Base-by-base conservation (phyloP, 1,140 invertebrate genomes). In the Batillaria attramentaria region DNA sequence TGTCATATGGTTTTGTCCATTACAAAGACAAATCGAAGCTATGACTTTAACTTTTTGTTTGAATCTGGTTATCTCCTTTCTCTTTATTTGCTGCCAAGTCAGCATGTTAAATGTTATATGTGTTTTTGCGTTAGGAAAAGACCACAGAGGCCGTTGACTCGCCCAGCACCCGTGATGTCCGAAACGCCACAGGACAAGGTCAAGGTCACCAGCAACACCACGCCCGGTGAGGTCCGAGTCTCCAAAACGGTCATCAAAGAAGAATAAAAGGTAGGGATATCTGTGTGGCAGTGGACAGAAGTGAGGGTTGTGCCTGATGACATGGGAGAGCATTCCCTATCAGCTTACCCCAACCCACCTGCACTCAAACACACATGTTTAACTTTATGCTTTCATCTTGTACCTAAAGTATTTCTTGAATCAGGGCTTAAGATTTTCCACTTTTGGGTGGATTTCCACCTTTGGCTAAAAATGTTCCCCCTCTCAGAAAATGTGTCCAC, bases 101-200 rank as follows among this genome's bases (percentile, higher is more conserved):
- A n/a, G n/a, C n/a, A n/a, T n/a, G n/a, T n/a, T n/a, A n/a, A n/a
- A n/a, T 42, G 5, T 57, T 31, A 37, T 39, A 24, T 13, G 16
- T 28, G 50, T 74, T 6, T 66, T n/a, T 73, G 5, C 31, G 16
- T 18, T 24, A 68, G 62, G 54, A 42, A 42, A 50, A 66, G 42
- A 60, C 57, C 20, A 54, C 77, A 60, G 80, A 81, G 31, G 70
- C 46, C 35, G 69, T 46, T 57, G 82, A 81, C 42, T 84, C 80
- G 1, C 80, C 80, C 10, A 72, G 66, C 24, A 50, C 31, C 66
- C 66, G 24, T 72, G 28, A 24, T 54, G 78, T 73, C 69, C 79
- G 6, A 84, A 84, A 77, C 68, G 79, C n/a, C 83, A 84, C 46
- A 80, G 79, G 75, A 81, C 83, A 33, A 77, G 65, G 75, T 82